phyloP scores from a whole-genome alignment of 2,797 vertebrate species.

The Rhinatrema bivittatum region DNA sequence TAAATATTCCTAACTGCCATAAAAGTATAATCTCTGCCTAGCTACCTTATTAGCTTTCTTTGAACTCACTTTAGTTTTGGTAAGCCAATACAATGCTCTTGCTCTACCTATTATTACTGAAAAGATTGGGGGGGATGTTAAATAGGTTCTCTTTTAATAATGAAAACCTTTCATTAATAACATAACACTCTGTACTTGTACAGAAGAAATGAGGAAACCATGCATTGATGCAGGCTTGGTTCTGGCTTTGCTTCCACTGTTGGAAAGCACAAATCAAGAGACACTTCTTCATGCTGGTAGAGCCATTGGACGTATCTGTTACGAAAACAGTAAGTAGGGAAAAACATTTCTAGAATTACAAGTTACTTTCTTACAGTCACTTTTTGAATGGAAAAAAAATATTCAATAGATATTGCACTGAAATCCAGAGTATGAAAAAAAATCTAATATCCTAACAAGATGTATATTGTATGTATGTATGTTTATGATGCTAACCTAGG shows the following conservation, averaged over 20 bases:
- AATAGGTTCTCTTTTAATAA: too few relatives aligned
- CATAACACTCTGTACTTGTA: neutral
- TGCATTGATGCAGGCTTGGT: constrained; percentile 79
- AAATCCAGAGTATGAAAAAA: too few relatives aligned
- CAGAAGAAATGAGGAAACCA: constrained; percentile 66
- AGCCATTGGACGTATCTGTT: constrained; percentile 83
- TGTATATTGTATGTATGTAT: too few relatives aligned
- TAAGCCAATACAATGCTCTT: too few relatives aligned
- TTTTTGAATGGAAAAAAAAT: neutral
- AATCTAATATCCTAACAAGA: too few relatives aligned
- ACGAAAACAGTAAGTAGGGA: constrained; percentile 74
- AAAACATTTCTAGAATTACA: neutral
- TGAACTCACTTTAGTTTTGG: too few relatives aligned
- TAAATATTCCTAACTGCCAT: too few relatives aligned
- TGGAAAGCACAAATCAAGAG: constrained; percentile 69
- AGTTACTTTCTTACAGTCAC: neutral
- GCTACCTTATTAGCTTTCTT: neutral
- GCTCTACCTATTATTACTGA: too few relatives aligned
- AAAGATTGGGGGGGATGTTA: too few relatives aligned
- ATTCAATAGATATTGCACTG: neutral
- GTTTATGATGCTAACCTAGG: too few relatives aligned
- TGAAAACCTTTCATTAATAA: too few relatives aligned
- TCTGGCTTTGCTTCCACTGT: constrained; percentile 60
- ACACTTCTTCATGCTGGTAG: constrained; percentile 75
- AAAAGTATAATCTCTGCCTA: too few relatives aligned